Evolutionary conservation across 64 coral and sea anemone species (phyloP), one percentile per base, ranked within the genome.

Genomic region (Trachythela sp.): DNA sequence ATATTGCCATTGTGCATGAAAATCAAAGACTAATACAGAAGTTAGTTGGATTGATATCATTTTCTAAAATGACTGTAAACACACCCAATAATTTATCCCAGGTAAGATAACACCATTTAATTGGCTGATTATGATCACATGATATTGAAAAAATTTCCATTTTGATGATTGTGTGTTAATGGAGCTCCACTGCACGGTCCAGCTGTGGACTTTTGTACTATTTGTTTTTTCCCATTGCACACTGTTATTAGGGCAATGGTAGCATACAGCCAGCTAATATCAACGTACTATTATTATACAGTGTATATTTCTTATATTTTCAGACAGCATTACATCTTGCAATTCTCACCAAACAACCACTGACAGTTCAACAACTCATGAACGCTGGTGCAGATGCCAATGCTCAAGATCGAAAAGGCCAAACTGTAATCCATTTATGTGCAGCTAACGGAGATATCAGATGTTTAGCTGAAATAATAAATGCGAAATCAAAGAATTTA

Each of bases 341-440:
- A 24, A 93, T 97, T 18, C 94, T 97, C n/a, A 97, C 95, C 50
- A 92, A 58, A 87, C 91, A 97, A 88, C 85, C 95, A 2, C 22
- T 41, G 9, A 50, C 94, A 56, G 92, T 97, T 67, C 87, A 87
- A 48, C 90, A 68, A 9, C 87, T 97, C 10, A 87, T 92, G 2
- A 59, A 30, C 36, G 90, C 95, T 38, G 95, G 93, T 29, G 95
- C 90, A 31, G 87, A 85, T 89, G 77, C 86, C n/a, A 94, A 92
- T 84, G 77, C 94, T 29, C 95, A 90, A 27, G 95, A 97, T 89
- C 85, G 95, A 75, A 97, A 97, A 88, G 95, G 95, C 38, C 95
- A 97, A 31, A 97, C 95, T 83, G 84, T 90, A 2, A 10, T 88
- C 13, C 95, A 97, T 29, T 45, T 97, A 34, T 93, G 93, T 54